Base-by-base conservation (phyloP, 1,140 invertebrate genomes). In the Trichonephila clavata region DNA sequence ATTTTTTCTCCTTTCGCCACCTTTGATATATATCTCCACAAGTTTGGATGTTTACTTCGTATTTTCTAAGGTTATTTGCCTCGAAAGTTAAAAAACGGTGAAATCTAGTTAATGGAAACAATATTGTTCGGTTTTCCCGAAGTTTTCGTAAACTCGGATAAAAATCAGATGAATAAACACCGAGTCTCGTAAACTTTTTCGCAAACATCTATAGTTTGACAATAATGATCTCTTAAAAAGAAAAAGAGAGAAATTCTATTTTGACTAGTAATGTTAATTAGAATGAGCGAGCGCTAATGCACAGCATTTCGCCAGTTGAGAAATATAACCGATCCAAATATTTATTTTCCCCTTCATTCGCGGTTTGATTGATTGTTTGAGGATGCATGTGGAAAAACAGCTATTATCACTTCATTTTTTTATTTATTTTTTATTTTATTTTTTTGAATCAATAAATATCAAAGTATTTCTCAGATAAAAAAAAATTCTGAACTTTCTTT, bases 21-120 rank as follows among this genome's bases (percentile, higher is more conserved):
- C 81, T 77, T 68, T 68, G 16, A 71, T 95, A 95, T 59, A 95
- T 86, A 59, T 39, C 3, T 21, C 90, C 93, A 86, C 94, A 95
- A 39, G 94, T 93, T 80, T 87, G 90, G n/a, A 95, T 90, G 5
- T 16, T 32, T 2, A 94, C 63, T 32, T 84, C 39, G 6, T 86
- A 57, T 24, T 81, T 50, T 77, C 32, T 32, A 32, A 77, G 32
- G 7, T 6, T 14, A 18, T 18, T 6, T 6, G 18, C 16, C 32
- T 27, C 71, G 18, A 7, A 77, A 32, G 16, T 39, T 18, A 77
- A 20, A 18, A 2, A 77, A 39, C 71, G 71, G 5, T 32, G 24
- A 77, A 39, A 77, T 21, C 7, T 18, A 18, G 16, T 32, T 32
- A 20, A 77, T 4, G 32, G 32, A 4, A 27, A 16, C 18, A 32